Base-by-base conservation (phyloP, 2,888 invertebrate species). In the Drosophila lacicola region DNA sequence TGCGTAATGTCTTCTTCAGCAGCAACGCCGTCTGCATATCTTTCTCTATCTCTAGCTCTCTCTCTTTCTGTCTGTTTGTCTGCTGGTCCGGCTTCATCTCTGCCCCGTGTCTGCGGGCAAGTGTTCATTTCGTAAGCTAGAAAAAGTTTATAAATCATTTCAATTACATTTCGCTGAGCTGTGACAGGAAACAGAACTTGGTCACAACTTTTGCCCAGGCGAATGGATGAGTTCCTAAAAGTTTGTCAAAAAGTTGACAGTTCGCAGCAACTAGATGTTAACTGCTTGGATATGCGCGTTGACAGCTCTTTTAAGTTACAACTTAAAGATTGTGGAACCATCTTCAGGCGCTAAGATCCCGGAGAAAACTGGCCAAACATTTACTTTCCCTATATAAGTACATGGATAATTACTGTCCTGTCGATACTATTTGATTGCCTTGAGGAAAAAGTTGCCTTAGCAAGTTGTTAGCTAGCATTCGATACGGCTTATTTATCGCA, bases 101-200 rank as follows among this genome's bases (percentile, higher is more conserved):
- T 60, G 11, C 47, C 44, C 49, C 62, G 29, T 67, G 11, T 25
- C 60, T 57, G 64, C 36, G 77, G 69, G 64, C 54, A 71, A 75
- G 67, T 68, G 76, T 62, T 76, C 72, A 61, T 60, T 68, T 68
- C 68, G 75, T 62, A 68, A 73, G 76, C 73, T 62, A 70, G 72
- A 71, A 82, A 29, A 83, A 86, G 72, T 83, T 86, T 83, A 83
- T 83, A 83, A 83, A 83, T 83, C 83, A 86, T 83, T 83, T 83
- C 83, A 83, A 83, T 83, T 83, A 83, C 86, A 83, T 83, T 83
- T 72, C 81, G 81, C 77, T 77, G 79, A 80, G 78, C 83, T 78
- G 80, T 83, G 82, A 86, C 86, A 83, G 85, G 63, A 73, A 81
- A 76, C 75, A 68, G 77, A 76, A 76, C 77, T 76, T 76, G 54